Evolutionary conservation across 2,888 invertebrate species (phyloP).

Genomic region (Auanema sp.): DNA sequence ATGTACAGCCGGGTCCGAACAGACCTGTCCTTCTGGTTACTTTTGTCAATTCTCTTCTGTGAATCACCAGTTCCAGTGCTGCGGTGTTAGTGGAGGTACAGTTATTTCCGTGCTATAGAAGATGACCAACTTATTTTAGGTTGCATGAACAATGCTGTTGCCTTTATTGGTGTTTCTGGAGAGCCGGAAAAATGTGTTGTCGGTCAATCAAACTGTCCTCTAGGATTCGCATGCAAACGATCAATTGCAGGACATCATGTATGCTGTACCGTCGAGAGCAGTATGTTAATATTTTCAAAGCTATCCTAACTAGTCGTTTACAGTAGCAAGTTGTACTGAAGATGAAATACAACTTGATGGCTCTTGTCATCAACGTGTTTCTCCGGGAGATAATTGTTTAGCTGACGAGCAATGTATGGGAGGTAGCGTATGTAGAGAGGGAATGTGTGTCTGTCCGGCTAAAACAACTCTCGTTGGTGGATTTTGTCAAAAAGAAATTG

Average conservation of each 20-base stretch:
- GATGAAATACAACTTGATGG: constrained; percentile 45
- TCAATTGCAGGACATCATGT: constrained; percentile 32
- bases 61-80: constrained; percentile 50
- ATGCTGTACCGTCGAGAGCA: constrained; percentile 35
- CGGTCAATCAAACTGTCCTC: constrained; percentile 44
- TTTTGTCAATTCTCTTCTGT: constrained; percentile 47
- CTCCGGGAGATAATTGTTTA: constrained; percentile 35
- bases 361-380: constrained; percentile 29
- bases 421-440: constrained; percentile 39
- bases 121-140: constrained; percentile 10
- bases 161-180: constrained; percentile 44
- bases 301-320: neutral
- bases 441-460: constrained; percentile 36
- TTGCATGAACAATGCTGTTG: constrained; percentile 37
- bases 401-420: constrained; percentile 45
- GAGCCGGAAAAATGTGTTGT: constrained; percentile 46
- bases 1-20: constrained; percentile 45
- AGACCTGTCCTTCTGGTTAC: constrained; percentile 46
- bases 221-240: constrained; percentile 40
- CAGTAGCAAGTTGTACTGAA: constrained; percentile 23
- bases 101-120: neutral
- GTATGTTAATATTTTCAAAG: neutral
- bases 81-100: constrained; percentile 43
- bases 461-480: constrained; percentile 38
- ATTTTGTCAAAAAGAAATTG: constrained; percentile 38